Conservation (phyloP, 2,888 invertebrate species). For the Andrena haemorrhoa region DNA sequence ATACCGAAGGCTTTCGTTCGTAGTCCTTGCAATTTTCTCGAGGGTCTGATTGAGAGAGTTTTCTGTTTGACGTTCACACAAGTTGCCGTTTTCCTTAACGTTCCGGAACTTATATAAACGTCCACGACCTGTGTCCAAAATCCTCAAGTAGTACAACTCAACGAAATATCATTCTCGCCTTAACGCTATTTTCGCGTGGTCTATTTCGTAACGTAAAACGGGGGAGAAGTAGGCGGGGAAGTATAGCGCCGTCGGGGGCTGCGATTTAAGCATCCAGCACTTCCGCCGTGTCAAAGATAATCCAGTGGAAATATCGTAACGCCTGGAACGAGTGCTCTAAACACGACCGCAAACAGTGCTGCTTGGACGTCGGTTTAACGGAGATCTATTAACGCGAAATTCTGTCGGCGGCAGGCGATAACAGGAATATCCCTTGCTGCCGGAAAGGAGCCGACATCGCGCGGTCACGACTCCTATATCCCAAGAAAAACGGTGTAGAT, state of each 20-base stretch:
- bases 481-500: no score
- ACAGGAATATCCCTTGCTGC: background rate
- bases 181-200: background rate
- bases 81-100: no score
- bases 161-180: background rate
- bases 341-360: conserved; percentile 31
- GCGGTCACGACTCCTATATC: no score
- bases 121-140: no score
- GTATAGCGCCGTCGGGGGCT: background rate
- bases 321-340: conserved; percentile 16
- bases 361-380: conserved; percentile 26
- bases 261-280: conserved; percentile 4
- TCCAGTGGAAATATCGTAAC: conserved; percentile 37
- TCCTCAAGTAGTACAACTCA: background rate
- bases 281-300: conserved; percentile 13
- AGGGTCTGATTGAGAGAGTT: no score
- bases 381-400: conserved; percentile 40
- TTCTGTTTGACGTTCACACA: no score
- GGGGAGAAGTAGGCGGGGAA: conserved; percentile 1
- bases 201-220: conserved; percentile 16
- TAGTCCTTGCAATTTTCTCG: no score
- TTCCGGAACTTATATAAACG: no score
- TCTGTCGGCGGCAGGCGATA: conserved; percentile 20
- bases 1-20: no score
- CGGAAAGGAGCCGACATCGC: no score